Conservation (phyloP, 1,140 invertebrate genomes). For the Bombus confusus region DNA sequence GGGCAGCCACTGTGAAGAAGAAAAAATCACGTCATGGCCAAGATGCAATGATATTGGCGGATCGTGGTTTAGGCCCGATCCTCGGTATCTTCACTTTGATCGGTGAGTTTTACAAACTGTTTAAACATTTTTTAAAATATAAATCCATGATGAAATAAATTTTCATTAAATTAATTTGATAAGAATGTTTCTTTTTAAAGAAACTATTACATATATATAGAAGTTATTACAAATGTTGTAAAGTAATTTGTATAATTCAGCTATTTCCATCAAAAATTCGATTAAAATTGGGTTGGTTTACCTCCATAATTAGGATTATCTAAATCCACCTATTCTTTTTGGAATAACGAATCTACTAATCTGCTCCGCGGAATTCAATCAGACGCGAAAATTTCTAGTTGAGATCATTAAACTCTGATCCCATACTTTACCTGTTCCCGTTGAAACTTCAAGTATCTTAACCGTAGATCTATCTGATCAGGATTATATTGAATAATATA, state of each 20-base stretch:
- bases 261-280: not conserved
- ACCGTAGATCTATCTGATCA: not conserved
- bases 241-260: not conserved
- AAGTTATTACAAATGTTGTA: too few relatives aligned
- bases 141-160: not conserved
- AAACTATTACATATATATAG: too few relatives aligned
- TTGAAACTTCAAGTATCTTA: not conserved
- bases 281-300: not conserved
- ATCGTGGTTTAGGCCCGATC: slow-evolving; percentile 88
- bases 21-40: slow-evolving; percentile 81
- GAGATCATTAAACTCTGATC: not conserved
- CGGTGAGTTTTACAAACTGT: slow-evolving; percentile 81
- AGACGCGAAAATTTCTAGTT: not conserved
- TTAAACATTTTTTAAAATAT: too few relatives aligned
- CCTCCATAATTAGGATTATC: not conserved
- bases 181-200: not conserved
- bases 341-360: not conserved
- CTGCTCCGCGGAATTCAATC: not conserved
- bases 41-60: slow-evolving; percentile 90
- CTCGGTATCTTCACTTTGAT: slow-evolving; percentile 92
- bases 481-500: not conserved
- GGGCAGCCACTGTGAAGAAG: slow-evolving; percentile 87
- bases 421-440: not conserved
- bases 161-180: not conserved
- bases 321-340: not conserved